These are phyloP conservation scores for Chesias legatella DNA, from an alignment of 2,888 invertebrate species.

Conservation along the genomic window DNA sequence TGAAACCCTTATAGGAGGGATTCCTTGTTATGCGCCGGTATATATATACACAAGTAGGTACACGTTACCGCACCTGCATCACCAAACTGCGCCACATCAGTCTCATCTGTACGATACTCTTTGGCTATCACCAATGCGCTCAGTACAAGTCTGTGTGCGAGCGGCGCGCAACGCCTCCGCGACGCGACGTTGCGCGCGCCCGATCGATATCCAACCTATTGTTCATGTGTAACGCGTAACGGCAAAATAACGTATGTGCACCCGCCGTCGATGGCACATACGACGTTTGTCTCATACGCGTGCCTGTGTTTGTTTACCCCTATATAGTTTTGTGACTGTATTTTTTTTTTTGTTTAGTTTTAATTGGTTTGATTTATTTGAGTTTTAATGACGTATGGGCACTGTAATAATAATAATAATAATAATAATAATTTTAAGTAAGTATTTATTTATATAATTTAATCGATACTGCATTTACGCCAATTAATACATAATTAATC, in stretches of 20 bases:
- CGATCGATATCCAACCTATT: constrained; percentile 34
- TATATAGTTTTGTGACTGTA: constrained; percentile 20
- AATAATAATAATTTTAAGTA: too few relatives aligned
- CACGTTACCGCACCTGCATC: too few relatives aligned
- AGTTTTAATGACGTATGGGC: too few relatives aligned
- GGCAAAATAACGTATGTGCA: constrained; percentile 53
- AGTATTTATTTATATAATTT: too few relatives aligned
- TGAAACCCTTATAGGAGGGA: too few relatives aligned
- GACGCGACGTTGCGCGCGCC: constrained; percentile 28
- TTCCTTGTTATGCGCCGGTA: too few relatives aligned
- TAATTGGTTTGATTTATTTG: too few relatives aligned
- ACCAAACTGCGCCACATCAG: background rate
- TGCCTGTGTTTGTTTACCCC: constrained; percentile 24
- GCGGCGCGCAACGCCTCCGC: constrained; percentile 22
- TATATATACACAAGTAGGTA: too few relatives aligned
- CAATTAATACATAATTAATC: too few relatives aligned
- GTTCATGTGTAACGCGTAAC: constrained; percentile 19
- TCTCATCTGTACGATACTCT: constrained; percentile 18
- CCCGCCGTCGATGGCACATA: background rate
- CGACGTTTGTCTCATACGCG: constrained; percentile 16
- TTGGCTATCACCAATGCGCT: constrained; percentile 33
- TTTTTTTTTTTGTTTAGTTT: too few relatives aligned
- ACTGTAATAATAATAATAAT: too few relatives aligned
- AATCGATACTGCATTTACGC: too few relatives aligned
- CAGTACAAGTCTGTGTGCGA: constrained; percentile 57